Evolutionary conservation across 2,888 invertebrate genomes (phyloP).

Genomic region (Lithosia quadra): DNA sequence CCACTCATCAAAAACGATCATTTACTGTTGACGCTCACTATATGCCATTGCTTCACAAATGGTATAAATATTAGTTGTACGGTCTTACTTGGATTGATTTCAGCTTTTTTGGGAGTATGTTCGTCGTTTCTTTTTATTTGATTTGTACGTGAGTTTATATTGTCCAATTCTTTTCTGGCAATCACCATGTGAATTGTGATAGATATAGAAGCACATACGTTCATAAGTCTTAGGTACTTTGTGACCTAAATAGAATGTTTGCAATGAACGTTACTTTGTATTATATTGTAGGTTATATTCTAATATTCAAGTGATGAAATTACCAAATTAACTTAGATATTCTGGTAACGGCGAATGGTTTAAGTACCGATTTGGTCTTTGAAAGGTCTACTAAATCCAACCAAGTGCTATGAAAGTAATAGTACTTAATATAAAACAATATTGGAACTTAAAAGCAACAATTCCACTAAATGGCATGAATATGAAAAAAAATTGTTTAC

Average conservation of each 20-base stretch:
- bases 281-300: not conserved
- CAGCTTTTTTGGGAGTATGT: no score
- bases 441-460: constrained; percentile 12
- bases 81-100: no score
- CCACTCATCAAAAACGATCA: no score
- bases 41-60: no score
- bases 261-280: not conserved
- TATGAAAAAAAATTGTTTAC: constrained; percentile 28
- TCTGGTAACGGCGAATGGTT: not conserved
- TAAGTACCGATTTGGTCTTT: not conserved
- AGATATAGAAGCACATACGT: not conserved
- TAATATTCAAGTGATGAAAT: not conserved
- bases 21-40: no score
- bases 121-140: no score
- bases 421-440: constrained; percentile 7
- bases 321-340: not conserved
- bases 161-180: no score
- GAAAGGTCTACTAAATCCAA: not conserved
- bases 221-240: no score
- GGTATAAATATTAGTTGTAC: no score
- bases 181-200: no score
- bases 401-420: not conserved
- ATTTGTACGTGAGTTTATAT: no score
- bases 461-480: constrained; percentile 13
- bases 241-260: not conserved